phyloP scores from a whole-genome alignment of 2,113 vertebrate species.

The Grammomys surdaster region DNA sequence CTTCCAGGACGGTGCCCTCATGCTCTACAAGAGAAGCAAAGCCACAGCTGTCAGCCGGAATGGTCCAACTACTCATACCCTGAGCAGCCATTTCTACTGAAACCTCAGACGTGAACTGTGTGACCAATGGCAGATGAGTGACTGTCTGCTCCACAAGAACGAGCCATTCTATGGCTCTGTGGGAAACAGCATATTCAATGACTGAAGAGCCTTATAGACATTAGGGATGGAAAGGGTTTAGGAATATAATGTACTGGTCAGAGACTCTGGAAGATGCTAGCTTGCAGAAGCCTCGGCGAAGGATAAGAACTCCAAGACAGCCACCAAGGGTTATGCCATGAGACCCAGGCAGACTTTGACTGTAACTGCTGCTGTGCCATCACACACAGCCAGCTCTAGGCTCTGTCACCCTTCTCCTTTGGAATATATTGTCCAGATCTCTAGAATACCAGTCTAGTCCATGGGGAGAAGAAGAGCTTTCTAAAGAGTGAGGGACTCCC shows the following conservation, averaged over 20 bases:
- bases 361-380: not conserved
- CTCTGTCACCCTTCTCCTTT: not conserved
- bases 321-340: not conserved
- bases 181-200: not conserved
- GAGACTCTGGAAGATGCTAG: not conserved
- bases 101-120: not conserved
- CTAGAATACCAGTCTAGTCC: not conserved
- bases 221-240: not conserved
- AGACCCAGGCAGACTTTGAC: not conserved
- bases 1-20: conserved; percentile 89
- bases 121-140: not conserved
- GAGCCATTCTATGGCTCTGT: not conserved
- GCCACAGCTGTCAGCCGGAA: conserved; percentile 4
- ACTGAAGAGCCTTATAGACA: not conserved
- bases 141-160: not conserved
- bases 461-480: conserved; percentile 38
- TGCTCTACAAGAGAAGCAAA: conserved; percentile 88
- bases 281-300: not conserved
- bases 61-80: not conserved
- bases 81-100: not conserved
- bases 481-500: not conserved
- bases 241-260: not conserved
- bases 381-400: not conserved
- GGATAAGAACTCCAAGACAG: conserved; percentile 18
- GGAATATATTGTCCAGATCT: not conserved